Percentiles rank a stretch among this genome's conserved stretches.
phyloP scores from a whole-genome alignment of 2,797 vertebrate genomes.

The Stomatorhinus walkeri region DNA sequence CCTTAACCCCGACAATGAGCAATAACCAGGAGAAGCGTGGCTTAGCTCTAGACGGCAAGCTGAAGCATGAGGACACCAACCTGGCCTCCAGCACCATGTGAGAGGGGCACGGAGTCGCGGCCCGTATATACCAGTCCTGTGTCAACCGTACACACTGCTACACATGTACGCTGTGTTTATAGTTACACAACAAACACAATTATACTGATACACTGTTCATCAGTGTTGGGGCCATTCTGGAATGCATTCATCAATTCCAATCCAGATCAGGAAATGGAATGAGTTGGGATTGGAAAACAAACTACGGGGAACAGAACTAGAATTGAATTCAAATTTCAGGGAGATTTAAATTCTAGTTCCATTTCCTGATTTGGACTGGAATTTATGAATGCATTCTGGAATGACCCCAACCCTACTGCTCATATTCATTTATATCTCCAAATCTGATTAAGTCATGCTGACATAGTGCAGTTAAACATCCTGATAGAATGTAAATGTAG shows the following conservation, averaged over 20 bases:
- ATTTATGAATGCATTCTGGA: neutral
- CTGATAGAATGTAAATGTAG: neutral
- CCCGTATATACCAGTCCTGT: neutral
- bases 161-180: neutral
- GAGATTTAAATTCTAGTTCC: neutral
- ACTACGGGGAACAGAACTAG: neutral
- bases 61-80: conserved; percentile 81
- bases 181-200: neutral
- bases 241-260: neutral
- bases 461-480: neutral
- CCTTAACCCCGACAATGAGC: conserved; percentile 64
- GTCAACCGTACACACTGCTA: neutral
- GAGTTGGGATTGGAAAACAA: neutral
- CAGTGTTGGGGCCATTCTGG: neutral
- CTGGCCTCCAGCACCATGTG: conserved; percentile 81
- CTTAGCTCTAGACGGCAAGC: conserved; percentile 74
- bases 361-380: neutral
- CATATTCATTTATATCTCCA: neutral
- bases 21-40: conserved; percentile 76
- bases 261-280: neutral
- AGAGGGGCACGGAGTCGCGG: conserved; percentile 29
- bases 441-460: neutral
- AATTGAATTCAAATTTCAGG: neutral
- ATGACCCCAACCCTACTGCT: neutral
- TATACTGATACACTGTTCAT: neutral